These are phyloP conservation scores for Holothuria leucospilota DNA, from an alignment of 53 echinoderm and acorn worm genomes.

Conservation along the genomic window DNA sequence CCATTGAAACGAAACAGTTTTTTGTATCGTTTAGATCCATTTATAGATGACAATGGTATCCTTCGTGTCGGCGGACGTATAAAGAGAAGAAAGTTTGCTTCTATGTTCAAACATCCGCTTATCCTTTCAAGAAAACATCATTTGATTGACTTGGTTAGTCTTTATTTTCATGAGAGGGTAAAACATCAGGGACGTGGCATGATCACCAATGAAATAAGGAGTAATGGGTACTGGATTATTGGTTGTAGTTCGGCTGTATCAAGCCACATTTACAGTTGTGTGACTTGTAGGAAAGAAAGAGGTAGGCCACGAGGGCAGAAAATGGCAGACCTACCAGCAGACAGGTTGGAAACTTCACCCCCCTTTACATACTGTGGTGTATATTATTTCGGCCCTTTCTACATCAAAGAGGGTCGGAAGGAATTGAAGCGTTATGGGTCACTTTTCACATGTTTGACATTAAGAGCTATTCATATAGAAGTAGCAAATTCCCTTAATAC, in stretches of 20 bases:
- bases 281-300: neutral
- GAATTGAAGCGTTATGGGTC: constrained; percentile 72
- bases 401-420: constrained; percentile 68
- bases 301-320: too few species aligned
- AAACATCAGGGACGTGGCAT: constrained; percentile 57
- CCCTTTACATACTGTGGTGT: constrained; percentile 68
- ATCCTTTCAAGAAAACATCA: constrained; percentile 2
- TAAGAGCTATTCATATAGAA: constrained; percentile 79
- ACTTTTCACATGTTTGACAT: constrained; percentile 74
- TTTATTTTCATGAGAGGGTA: constrained; percentile 25
- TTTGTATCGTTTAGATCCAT: neutral
- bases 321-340: too few species aligned
- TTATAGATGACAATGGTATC: neutral
- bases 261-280: constrained; percentile 27
- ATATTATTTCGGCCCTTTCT: constrained; percentile 76
- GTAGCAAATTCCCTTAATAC: constrained; percentile 54
- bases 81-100: neutral
- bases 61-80: neutral
- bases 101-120: neutral
- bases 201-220: constrained; percentile 47
- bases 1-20: neutral
- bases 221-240: constrained; percentile 51
- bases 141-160: neutral
- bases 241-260: constrained; percentile 50
- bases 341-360: neutral